Evolutionary conservation across 2,797 vertebrate species (phyloP), one percentile per base, ranked within the genome.

Genomic region (Pterois miles): DNA sequence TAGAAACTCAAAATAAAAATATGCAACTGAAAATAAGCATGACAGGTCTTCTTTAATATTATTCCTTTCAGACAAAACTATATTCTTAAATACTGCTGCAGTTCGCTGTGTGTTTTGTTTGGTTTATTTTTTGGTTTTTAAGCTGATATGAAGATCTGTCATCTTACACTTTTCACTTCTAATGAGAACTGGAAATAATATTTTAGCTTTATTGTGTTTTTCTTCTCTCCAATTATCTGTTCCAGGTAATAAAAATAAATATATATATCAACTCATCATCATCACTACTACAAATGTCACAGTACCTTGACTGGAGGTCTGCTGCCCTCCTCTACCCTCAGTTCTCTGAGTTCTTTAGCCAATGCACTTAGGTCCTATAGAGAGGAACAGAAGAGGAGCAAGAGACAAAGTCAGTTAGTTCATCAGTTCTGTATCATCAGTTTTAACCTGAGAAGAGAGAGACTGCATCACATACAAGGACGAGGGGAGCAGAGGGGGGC

Each of bases 331-430:
- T 99, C 98, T 2, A 98, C 97, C 74, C 98, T 96, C 78, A 99
- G 91, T 87, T 99, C 98, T 86, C 98, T 91, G 78, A 99, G 89
- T 90, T 99, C 98, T 93, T 99, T 99, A 34, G 98, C 98, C 91
- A 99, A 91, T 3, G 98, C 98, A 71, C 97, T 99, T 89, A 99
- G 95, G 84, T 99, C 98, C 98, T 99, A 31, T 4, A 67, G 71
- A 68, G 68, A 43, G 33, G 31, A 31, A 88, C 5, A 89, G 46
- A 80, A 12, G 34, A 62, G 33, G 16, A 83, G 46, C 67, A 48
- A 29, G 22, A 82, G 25, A n/a, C 8, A 65, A 53, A 58, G 43
- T 71, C 14, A 58, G 40, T 87, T 12, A 80, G 36, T 64, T 48
- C 4, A 65, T 50, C 38, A 59, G 16, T 13, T 75, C 48, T 54